A percentile compares a stretch with the other conserved stretches of the same genome.
Conservation (phyloP, 2,113 vertebrate genomes). For the Pollachius pollachius region DNA sequence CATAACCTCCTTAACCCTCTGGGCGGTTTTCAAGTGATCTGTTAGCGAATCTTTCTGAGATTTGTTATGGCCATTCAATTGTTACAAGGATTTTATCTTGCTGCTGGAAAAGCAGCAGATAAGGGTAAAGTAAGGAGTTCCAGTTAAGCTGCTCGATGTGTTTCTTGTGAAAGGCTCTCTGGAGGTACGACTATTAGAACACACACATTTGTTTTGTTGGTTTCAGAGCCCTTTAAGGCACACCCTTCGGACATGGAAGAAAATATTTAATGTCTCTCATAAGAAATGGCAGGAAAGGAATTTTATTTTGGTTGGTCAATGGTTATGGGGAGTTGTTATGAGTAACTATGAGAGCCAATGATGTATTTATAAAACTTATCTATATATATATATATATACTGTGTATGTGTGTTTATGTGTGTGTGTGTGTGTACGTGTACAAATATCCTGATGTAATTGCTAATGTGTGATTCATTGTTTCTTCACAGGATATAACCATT, state of each 20-base stretch:
- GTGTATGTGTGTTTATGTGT: no score
- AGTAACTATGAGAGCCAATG: neutral
- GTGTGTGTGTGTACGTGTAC: no score
- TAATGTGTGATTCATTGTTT: no score
- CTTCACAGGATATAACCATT: no score
- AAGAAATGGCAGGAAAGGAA: conserved; percentile 29
- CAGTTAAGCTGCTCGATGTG: conserved; percentile 37
- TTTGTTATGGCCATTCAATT: conserved; percentile 17
- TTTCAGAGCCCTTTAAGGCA: conserved; percentile 36
- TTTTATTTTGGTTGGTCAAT: conserved; percentile 4
- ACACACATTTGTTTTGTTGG: conserved; percentile 53
- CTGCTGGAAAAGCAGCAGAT: conserved; percentile 37
- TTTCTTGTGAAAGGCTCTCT: conserved; percentile 60
- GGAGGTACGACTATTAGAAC: conserved; percentile 51
- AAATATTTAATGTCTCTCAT: conserved; percentile 37
- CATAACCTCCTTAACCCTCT: no score
- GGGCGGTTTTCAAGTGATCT: no score
- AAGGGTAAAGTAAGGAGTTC: no score
- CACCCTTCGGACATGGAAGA: conserved; percentile 40
- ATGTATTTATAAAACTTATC: neutral
- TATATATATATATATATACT: no score
- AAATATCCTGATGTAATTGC: no score
- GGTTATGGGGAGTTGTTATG: neutral
- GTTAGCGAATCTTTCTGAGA: neutral
- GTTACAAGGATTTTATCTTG: conserved; percentile 15